Conservation (phyloP, 2,797 vertebrate species). For the Gambelia wislizenii region DNA sequence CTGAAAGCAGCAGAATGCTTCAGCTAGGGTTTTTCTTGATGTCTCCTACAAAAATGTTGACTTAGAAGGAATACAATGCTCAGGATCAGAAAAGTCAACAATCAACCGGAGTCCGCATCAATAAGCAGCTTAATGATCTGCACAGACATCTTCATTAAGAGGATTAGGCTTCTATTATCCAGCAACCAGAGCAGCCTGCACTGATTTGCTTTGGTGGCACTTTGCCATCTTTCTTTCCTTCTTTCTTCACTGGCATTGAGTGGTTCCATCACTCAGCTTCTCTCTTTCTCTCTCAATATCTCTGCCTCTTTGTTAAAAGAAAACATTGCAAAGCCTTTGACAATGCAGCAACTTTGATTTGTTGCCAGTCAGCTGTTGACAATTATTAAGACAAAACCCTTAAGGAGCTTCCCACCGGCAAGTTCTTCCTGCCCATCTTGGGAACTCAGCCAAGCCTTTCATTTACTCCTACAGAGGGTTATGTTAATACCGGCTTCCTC, state of each 20-base stretch:
- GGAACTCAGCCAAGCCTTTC: constrained; percentile 41
- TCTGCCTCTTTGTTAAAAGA: constrained; percentile 13
- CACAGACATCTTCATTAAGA: constrained; percentile 36
- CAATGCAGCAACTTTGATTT: constrained; percentile 44
- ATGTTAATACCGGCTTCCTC: constrained; percentile 20
- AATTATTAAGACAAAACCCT: constrained; percentile 36
- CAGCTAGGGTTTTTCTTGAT: neutral
- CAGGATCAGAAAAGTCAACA: constrained; percentile 32
- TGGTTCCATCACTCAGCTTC: neutral
- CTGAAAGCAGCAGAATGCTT: neutral
- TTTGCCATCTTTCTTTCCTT: constrained; percentile 27
- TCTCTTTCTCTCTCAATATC: neutral
- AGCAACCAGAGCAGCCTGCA: neutral
- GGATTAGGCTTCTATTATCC: constrained; percentile 34
- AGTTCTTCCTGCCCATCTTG: constrained; percentile 28
- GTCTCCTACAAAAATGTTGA: constrained; percentile 15
- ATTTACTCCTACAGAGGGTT: constrained; percentile 30
- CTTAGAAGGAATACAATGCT: constrained; percentile 9
- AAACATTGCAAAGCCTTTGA: constrained; percentile 37
- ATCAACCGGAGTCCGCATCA: constrained; percentile 22
- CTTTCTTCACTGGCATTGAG: neutral
- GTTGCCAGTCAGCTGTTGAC: constrained; percentile 40
- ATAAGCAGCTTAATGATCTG: constrained; percentile 39
- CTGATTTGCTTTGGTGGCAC: constrained; percentile 8
- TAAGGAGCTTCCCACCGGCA: constrained; percentile 21